These are phyloP conservation scores for Synergus japonicus DNA, from an alignment of 2,888 invertebrate genomes.

Conservation along the genomic window DNA sequence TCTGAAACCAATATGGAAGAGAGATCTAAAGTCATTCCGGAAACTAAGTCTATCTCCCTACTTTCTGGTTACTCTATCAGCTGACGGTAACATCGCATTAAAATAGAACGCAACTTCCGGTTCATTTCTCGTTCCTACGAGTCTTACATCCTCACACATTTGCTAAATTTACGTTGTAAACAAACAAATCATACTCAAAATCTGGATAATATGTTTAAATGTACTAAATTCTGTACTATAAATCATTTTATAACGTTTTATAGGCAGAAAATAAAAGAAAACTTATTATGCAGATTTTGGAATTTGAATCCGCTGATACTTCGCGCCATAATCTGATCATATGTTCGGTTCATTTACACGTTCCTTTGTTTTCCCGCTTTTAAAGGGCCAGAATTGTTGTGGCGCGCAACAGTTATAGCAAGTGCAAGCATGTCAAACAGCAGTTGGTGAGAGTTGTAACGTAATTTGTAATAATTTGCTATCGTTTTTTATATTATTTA, in stretches of 20 bases:
- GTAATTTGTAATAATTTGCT: neutral
- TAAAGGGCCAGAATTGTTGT: slow-evolving; percentile 38
- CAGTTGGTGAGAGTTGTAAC: slow-evolving; percentile 6
- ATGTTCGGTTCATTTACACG: slow-evolving; percentile 27
- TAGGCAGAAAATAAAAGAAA: neutral
- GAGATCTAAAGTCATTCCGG: slow-evolving; percentile 43
- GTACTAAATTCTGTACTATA: neutral
- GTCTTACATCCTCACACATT: neutral
- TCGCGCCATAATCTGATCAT: slow-evolving; percentile 37
- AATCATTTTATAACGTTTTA: neutral
- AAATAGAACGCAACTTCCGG: neutral
- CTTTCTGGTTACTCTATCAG: neutral
- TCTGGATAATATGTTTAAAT: neutral
- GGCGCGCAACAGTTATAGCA: too few relatives aligned
- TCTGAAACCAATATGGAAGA: slow-evolving; percentile 70
- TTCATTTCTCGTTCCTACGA: neutral
- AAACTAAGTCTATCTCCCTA: neutral
- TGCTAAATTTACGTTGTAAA: neutral
- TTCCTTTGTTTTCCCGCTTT: slow-evolving; percentile 45
- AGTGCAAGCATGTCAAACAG: neutral
- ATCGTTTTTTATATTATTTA: neutral
- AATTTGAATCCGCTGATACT: slow-evolving; percentile 58
- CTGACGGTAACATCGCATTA: too few relatives aligned
- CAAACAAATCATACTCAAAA: neutral
- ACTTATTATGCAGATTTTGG: slow-evolving; percentile 53